Evolutionary conservation across 2,113 vertebrate species (phyloP).

Genomic region (Macquaria australasica): DNA sequence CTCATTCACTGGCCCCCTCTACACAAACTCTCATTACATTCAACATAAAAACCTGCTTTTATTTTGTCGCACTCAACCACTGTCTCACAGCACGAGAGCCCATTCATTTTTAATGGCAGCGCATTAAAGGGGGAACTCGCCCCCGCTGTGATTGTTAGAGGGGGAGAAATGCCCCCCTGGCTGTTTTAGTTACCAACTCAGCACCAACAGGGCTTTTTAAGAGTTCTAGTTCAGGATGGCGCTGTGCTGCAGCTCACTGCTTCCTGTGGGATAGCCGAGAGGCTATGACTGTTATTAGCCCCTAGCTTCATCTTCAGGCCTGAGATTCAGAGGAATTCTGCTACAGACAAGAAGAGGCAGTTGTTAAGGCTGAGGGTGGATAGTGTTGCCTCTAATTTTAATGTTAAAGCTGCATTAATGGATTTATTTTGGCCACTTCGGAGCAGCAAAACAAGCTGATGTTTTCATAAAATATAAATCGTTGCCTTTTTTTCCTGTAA

Average conservation of each 20-base stretch:
- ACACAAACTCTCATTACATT: constrained; percentile 55
- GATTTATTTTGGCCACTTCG: constrained; percentile 1
- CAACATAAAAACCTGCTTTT: constrained; percentile 56
- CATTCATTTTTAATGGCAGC: constrained; percentile 83
- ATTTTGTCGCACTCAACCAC: constrained; percentile 56
- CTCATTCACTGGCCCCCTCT: constrained; percentile 3
- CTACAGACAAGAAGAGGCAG: background rate
- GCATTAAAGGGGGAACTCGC: constrained; percentile 72
- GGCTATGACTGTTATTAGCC: constrained; percentile 56
- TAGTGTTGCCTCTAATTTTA: constrained; percentile 24
- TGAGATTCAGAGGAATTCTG: constrained; percentile 24
- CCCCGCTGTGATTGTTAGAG: constrained; percentile 69
- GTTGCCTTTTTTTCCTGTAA: background rate
- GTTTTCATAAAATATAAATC: background rate
- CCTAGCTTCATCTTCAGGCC: constrained; percentile 43
- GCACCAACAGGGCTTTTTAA: constrained; percentile 69
- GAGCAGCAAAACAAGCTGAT: background rate
- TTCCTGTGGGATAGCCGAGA: constrained; percentile 53
- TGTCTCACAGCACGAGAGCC: constrained; percentile 66
- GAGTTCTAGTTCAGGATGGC: constrained; percentile 59
- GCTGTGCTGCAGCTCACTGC: constrained; percentile 35
- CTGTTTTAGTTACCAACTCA: constrained; percentile 79
- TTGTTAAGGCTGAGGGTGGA: constrained; percentile 17
- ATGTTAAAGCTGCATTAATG: constrained; percentile 12
- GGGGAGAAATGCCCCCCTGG: constrained; percentile 67